A percentile compares a stretch with the other conserved stretches of the same genome.
Evolutionary conservation across 2,797 vertebrate genomes (phyloP).

Genomic region (Brachyrhaphis roseni): DNA sequence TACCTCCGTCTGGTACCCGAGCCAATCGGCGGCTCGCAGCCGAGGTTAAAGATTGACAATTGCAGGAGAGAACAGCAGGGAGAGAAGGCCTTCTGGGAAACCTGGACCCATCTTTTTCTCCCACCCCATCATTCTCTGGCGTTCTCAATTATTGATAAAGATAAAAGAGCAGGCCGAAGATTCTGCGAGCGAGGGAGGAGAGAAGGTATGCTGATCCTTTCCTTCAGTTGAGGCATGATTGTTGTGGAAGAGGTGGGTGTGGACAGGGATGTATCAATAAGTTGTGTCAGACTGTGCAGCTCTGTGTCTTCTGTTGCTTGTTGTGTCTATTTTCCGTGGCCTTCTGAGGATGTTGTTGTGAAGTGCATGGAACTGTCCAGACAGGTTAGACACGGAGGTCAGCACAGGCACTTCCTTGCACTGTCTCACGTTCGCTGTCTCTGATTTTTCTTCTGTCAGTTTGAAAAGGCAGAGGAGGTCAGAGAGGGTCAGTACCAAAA

Average conservation of each 20-base stretch:
- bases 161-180: constrained; percentile 83
- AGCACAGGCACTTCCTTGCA: constrained; percentile 65
- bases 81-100: constrained; percentile 96
- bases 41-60: constrained; percentile 97
- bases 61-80: constrained; percentile 86
- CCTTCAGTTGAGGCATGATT: constrained; percentile 73
- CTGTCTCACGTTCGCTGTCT: constrained; percentile 55
- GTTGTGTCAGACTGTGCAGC: constrained; percentile 62
- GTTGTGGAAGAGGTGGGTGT: constrained; percentile 71
- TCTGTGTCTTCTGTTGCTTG: constrained; percentile 28
- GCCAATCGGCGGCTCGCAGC: constrained; percentile 89
- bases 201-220: constrained; percentile 87
- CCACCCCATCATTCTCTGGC: constrained; percentile 78
- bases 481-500: constrained; percentile 8
- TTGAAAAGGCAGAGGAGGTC: constrained; percentile 44
- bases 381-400: constrained; percentile 73
- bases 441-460: constrained; percentile 53
- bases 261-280: constrained; percentile 53
- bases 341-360: constrained; percentile 55
- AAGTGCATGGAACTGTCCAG: constrained; percentile 62
- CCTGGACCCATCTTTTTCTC: constrained; percentile 91
- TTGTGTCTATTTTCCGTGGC: constrained; percentile 50
- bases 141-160: constrained; percentile 79
- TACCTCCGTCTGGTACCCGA: constrained; percentile 80
- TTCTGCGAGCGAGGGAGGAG: constrained; percentile 83